Percentiles rank a stretch among this genome's conserved stretches.
Conservation (phyloP, 2,113 vertebrate genomes). For the Charina bottae region DNA sequence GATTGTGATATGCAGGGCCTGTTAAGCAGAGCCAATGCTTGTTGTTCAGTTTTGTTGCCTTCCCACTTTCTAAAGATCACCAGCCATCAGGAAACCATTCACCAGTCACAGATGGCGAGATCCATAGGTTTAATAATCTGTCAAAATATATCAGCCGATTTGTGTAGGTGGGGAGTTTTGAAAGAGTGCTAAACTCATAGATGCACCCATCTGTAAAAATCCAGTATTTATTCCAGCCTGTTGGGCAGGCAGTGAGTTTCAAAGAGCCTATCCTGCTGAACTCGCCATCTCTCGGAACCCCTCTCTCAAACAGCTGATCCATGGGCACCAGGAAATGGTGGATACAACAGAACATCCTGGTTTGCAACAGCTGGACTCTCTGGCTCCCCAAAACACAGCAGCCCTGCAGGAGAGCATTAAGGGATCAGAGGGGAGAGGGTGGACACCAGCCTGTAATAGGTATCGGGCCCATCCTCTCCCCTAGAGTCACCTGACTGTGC, state of each 20-base stretch:
- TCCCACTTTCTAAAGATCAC: background rate
- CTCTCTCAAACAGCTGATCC: background rate
- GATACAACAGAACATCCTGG: background rate
- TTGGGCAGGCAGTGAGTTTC: background rate
- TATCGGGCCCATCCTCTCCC: background rate
- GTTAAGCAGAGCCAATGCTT: background rate
- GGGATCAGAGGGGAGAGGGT: background rate
- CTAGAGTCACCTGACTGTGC: background rate
- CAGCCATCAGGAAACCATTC: background rate
- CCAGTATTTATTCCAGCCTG: background rate
- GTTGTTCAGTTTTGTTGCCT: background rate
- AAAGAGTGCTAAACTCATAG: background rate
- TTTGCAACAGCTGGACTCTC: background rate
- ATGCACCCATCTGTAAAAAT: background rate
- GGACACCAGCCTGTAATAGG: background rate
- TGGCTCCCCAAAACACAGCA: background rate
- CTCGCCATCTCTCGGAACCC: background rate
- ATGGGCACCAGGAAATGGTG: background rate
- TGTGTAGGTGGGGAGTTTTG: background rate
- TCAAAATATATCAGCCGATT: background rate
- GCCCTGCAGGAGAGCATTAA: background rate
- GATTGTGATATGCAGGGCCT: background rate
- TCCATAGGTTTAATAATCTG: background rate
- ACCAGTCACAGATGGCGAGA: background rate
- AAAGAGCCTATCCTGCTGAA: background rate